Evolutionary conservation across 2,113 vertebrate genomes (phyloP), one percentile per base, ranked within the genome.

Genomic region (Aphyosemion australe): DNA sequence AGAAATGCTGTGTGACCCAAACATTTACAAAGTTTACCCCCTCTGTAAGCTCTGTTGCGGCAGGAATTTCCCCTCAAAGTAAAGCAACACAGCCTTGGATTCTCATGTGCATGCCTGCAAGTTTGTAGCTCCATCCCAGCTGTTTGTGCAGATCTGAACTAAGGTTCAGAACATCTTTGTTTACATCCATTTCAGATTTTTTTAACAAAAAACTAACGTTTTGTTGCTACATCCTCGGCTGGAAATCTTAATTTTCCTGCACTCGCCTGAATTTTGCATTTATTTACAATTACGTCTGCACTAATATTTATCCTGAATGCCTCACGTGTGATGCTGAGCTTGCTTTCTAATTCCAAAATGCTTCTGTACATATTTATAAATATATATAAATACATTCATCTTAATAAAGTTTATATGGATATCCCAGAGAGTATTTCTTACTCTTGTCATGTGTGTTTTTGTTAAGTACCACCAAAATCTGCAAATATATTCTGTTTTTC

Each of bases 401-500:
- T 84, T 72, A 79, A 60, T 69, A 84, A 65, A 68, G 51, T 79
- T 72, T 83, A 12, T 78, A 83, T 66, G 14, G 59, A 37, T 31
- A 63, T 66, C 76, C 80, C 68, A 45, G 43, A 82, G 69, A 67
- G 59, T 61, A 52, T 76, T 79, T 72, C 56, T 19, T 72, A 72
- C 80, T 53, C 20, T 18, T 47, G 31, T 82, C 64, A 78, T 72
- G 62, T 82, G 75, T 88, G 82, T 86, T 89, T 88, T 86, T 86
- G 71, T 83, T n/a, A 89, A 78, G 60, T 55, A 32, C 53, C 45
- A 57, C 60, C 37, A 74, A 78, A 53, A 80, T 85, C 7, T 56
- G 21, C 19, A 50, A 61, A n/a, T n/a, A n/a, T 70, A 6, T 66
- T 73, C 41, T 66, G 15, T 55, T 16, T 5, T 6, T 48, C 18